Conservation (phyloP, 1,140 invertebrate species). For the Drosophila athabasca region DNA sequence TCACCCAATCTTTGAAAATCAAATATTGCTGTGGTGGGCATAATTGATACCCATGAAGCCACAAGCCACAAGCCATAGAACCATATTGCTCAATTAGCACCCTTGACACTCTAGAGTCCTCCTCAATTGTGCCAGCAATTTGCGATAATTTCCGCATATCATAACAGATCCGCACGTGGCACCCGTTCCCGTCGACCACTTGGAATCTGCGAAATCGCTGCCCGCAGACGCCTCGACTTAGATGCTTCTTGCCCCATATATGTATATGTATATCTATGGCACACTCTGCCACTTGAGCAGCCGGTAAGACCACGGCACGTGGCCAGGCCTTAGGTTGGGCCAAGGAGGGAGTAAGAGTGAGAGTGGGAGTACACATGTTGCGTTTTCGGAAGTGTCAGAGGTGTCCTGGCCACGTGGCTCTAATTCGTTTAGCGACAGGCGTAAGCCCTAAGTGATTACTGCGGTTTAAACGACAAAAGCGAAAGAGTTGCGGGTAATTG, state of each 20-base stretch:
- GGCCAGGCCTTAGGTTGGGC: conserved; percentile 24
- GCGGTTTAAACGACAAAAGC: conserved; percentile 53
- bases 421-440: conserved; percentile 75
- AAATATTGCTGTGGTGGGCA: not conserved
- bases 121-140: conserved; percentile 52
- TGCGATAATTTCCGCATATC: conserved; percentile 55
- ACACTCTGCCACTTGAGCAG: conserved; percentile 64
- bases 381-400: conserved; percentile 40
- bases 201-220: conserved; percentile 22
- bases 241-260: conserved; percentile 2
- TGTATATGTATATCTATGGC: conserved; percentile 28
- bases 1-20: not conserved
- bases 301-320: conserved; percentile 50
- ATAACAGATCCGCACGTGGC: conserved; percentile 64
- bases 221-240: not conserved
- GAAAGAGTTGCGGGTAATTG: conserved; percentile 69
- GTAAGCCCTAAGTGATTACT: conserved; percentile 69
- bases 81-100: conserved; percentile 52
- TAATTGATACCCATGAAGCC: conserved; percentile 5
- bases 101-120: conserved; percentile 28
- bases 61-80: not conserved
- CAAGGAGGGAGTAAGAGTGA: conserved; percentile 20
- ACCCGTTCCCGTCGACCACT: conserved; percentile 14
- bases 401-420: conserved; percentile 59
- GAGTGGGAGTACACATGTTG: conserved; percentile 60